A percentile compares a stretch with the other conserved stretches of the same genome.
These are phyloP conservation scores for Rhingia rostrata DNA, from an alignment of 2,888 invertebrate species.

Conservation along the genomic window DNA sequence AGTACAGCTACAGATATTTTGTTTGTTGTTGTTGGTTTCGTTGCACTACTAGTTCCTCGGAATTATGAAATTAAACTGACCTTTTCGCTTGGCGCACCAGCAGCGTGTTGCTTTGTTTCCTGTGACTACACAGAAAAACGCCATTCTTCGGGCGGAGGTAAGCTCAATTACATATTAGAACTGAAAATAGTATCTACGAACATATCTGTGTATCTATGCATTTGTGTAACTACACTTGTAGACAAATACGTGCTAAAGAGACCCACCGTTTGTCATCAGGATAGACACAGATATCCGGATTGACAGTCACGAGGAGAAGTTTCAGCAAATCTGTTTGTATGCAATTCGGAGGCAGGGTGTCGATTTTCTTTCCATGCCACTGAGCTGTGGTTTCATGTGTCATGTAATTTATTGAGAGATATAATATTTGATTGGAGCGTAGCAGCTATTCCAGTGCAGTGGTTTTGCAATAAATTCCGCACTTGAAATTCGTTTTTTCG, in stretches of 20 bases:
- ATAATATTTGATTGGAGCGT: constrained; percentile 56
- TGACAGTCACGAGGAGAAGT: constrained; percentile 18
- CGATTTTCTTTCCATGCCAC: background rate
- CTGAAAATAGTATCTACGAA: background rate
- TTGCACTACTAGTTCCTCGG: constrained; percentile 15
- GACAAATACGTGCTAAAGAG: constrained; percentile 16
- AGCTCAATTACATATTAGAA: constrained; percentile 13
- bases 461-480: constrained; percentile 56
- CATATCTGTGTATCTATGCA: no score
- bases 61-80: constrained; percentile 70
- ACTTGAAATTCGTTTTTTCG: constrained; percentile 52
- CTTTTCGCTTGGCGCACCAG: constrained; percentile 49
- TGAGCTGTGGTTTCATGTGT: constrained; percentile 8
- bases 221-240: constrained; percentile 20
- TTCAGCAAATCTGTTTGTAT: constrained; percentile 26
- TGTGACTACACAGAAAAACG: constrained; percentile 4
- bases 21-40: background rate
- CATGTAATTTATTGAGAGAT: constrained; percentile 35
- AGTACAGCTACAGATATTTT: constrained; percentile 15
- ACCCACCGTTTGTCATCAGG: constrained; percentile 35
- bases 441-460: constrained; percentile 2
- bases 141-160: background rate
- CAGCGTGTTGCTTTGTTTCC: constrained; percentile 38
- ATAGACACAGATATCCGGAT: constrained; percentile 10
- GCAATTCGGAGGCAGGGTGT: constrained; percentile 18